Conservation (phyloP, 1,140 invertebrate genomes). For the Medauroidea extradentata region DNA sequence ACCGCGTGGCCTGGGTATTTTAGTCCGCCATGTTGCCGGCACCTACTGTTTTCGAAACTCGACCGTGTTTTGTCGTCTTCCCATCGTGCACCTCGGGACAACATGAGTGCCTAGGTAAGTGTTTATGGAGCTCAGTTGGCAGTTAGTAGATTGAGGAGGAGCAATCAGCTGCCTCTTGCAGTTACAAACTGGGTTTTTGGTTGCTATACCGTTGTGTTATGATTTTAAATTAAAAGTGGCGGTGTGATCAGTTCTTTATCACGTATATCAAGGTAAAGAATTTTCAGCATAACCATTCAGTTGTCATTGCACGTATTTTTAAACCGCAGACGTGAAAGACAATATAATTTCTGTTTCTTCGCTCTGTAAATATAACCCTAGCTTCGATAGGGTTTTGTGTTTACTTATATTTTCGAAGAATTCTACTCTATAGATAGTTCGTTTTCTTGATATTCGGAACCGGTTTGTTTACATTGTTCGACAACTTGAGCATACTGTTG, state of each 20-base stretch:
- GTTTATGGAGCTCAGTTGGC: slow-evolving; percentile 26
- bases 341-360: too few species aligned
- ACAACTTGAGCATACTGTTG: not conserved
- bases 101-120: slow-evolving; percentile 31
- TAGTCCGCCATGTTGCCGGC: slow-evolving; percentile 2
- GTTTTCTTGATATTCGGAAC: not conserved
- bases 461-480: not conserved
- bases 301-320: not conserved
- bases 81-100: slow-evolving; percentile 27
- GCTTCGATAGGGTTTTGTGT: too few species aligned
- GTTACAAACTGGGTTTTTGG: not conserved
- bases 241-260: not conserved
- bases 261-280: not conserved
- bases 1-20: too few species aligned
- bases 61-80: slow-evolving; percentile 16
- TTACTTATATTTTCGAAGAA: not conserved
- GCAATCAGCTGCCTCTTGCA: slow-evolving; percentile 14
- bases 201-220: not conserved
- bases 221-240: not conserved
- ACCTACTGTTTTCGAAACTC: not conserved
- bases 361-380: too few species aligned
- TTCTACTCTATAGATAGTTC: not conserved
- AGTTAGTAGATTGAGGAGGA: slow-evolving; percentile 23
- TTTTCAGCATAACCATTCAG: not conserved
- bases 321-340: too few species aligned